A percentile compares a stretch with the other conserved stretches of the same genome.
Conservation (phyloP, 2,797 vertebrate genomes). For the Staurois parvus region DNA sequence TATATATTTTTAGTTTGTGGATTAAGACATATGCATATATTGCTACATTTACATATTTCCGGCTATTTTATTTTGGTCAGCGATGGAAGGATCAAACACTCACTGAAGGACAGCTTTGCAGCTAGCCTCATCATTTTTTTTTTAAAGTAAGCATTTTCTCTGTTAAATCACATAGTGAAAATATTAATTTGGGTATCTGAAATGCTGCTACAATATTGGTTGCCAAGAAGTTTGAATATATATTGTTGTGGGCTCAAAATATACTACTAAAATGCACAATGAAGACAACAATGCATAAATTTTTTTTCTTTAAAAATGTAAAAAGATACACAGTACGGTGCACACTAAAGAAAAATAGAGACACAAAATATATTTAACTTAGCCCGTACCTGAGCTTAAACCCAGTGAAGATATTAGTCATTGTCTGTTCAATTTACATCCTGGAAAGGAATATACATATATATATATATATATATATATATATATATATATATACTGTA, state of each 20-base stretch:
- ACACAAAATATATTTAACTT: not conserved
- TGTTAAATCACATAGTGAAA: no score
- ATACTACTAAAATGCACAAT: not conserved
- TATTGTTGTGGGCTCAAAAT: slow-evolving; percentile 1
- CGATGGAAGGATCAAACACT: not conserved
- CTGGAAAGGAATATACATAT: not conserved
- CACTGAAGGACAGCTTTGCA: not conserved
- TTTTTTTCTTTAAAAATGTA: not conserved
- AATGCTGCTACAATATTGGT: not conserved
- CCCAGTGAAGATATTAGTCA: not conserved
- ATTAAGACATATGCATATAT: not conserved
- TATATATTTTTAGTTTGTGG: not conserved
- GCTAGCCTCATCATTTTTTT: not conserved
- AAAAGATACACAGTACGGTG: not conserved
- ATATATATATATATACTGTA: no score
- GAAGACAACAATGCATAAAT: not conserved
- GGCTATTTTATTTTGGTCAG: not conserved
- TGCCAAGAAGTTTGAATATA: slow-evolving; percentile 2
- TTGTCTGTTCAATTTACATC: slow-evolving; percentile 16
- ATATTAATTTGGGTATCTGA: no score
- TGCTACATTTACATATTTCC: not conserved
- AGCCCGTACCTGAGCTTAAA: not conserved
- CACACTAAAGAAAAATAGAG: not conserved
- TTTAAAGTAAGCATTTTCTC: no score
- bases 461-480: no score